Percentiles rank a stretch among this genome's conserved stretches.
These are phyloP conservation scores for Tetranychus piercei DNA, from an alignment of 2,888 invertebrate species.

Conservation along the genomic window DNA sequence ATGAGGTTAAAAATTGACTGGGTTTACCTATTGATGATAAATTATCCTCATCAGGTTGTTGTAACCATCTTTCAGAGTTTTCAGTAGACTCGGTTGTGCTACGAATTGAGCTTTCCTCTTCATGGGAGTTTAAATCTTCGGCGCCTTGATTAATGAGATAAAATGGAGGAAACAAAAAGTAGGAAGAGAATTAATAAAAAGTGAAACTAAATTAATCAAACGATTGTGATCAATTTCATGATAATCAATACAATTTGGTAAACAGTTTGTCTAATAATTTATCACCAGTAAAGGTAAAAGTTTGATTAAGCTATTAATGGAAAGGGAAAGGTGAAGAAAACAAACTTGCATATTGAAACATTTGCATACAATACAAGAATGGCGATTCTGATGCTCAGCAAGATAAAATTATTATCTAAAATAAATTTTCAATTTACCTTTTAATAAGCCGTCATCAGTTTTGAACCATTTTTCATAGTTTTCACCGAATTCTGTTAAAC, in stretches of 20 bases:
- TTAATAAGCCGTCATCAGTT: slow-evolving; percentile 17
- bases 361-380: no score
- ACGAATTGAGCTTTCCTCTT: not conserved
- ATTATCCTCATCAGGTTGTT: not conserved
- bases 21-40: not conserved
- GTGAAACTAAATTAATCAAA: no score
- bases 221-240: no score
- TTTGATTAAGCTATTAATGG: not conserved
- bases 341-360: not conserved
- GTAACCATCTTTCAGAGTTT: not conserved
- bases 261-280: no score
- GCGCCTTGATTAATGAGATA: not conserved
- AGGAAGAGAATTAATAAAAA: not conserved
- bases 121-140: not conserved
- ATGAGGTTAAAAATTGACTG: not conserved
- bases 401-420: no score
- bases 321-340: not conserved
- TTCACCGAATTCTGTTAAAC: slow-evolving; percentile 21
- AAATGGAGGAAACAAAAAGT: not conserved
- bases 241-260: no score
- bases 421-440: not conserved
- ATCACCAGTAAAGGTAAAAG: no score
- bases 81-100: not conserved
- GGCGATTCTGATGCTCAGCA: no score
- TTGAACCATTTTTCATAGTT: slow-evolving; percentile 22